These are phyloP conservation scores for Thalassoma bifasciatum DNA, from an alignment of 2,113 vertebrate species.

Conservation along the genomic window DNA sequence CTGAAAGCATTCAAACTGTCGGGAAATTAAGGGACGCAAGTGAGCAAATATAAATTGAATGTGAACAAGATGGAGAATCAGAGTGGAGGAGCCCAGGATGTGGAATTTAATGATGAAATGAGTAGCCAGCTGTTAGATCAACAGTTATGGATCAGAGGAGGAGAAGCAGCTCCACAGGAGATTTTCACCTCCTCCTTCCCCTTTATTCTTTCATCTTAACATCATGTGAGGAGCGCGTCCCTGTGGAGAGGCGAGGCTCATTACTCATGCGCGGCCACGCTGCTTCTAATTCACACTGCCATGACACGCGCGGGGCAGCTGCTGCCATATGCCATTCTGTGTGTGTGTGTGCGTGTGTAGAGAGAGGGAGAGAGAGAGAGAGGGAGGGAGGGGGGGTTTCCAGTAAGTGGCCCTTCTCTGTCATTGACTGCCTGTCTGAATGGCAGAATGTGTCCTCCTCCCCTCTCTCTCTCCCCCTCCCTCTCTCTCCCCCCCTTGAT, in stretches of 20 bases:
- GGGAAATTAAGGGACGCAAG: constrained; percentile 6
- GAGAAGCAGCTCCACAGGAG: constrained; percentile 46
- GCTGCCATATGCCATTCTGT: constrained; percentile 66
- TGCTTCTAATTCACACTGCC: constrained; percentile 58
- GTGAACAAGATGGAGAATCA: constrained; percentile 28
- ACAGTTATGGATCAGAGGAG: constrained; percentile 58
- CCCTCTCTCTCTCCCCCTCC: not conserved
- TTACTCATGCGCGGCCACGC: constrained; percentile 55
- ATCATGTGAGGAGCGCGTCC: constrained; percentile 46
- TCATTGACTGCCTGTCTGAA: constrained; percentile 54
- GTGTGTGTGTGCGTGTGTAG: constrained; percentile 25
- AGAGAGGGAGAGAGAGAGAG: not conserved
- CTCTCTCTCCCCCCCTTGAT: constrained; percentile 7
- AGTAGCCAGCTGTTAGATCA: constrained; percentile 56
- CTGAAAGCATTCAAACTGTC: constrained; percentile 15
- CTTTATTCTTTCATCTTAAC: constrained; percentile 59
- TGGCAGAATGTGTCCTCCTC: constrained; percentile 17
- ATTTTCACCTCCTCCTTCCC: constrained; percentile 21
- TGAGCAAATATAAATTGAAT: constrained; percentile 32
- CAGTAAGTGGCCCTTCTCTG: constrained; percentile 54
- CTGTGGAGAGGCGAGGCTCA: constrained; percentile 61
- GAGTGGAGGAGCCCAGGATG: constrained; percentile 18
- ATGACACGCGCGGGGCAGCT: constrained; percentile 60
- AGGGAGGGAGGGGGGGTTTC: constrained; percentile 17
- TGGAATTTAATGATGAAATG: constrained; percentile 38